Base-by-base conservation (phyloP, 2,797 vertebrate genomes). In the Sciurus carolinensis region DNA sequence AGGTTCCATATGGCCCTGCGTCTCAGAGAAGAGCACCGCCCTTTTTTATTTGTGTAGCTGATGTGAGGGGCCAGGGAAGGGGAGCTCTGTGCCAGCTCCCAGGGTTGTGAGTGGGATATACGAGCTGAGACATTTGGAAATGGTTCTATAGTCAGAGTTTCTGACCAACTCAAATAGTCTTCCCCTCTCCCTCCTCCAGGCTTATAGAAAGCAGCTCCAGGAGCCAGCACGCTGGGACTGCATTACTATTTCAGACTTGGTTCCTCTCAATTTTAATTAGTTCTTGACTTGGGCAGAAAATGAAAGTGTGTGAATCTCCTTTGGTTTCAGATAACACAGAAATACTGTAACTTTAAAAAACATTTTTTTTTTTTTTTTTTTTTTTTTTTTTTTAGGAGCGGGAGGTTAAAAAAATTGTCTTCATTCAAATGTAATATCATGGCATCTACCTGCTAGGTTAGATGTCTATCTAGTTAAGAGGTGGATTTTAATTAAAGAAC, bases 401-500 rank as follows among this genome's bases (percentile, higher is more conserved):
- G 44, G 73, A 75, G 33, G 17, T 81, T 87, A 76, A 82, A 14
- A 39, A 66, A 81, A 57, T 86, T 4, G 50, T 94, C 93, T 96
- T 96, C 47, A 75, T 97, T 97, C 81, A 94, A 96, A 87, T 96
- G 93, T 85, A 85, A 22, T 91, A 66, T 64, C 88, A 15, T 26
- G 36, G 96, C 82, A 50, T 96, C 67, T 90, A 90, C 89, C 85
- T 90, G 97, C 91, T 95, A 98, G 95, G 97, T 98, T 98, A 98
- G 97, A 92, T 89, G 98, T 98, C 97, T 44, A 1, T 98, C 96
- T 98, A 95, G 96, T 98, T 97, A 97, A 97, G 95, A 97, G 94
- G 85, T 95, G 94, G 62, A 90, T 98, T 98, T 98, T 98, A 98
- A 98, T 98, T 98, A 98, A 98, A 97, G 98, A 98, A 98, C 98